Percentiles rank a stretch among this genome's conserved stretches.
Evolutionary conservation across 2,797 vertebrate genomes (phyloP).

Genomic region (Sebastes diploproa): DNA sequence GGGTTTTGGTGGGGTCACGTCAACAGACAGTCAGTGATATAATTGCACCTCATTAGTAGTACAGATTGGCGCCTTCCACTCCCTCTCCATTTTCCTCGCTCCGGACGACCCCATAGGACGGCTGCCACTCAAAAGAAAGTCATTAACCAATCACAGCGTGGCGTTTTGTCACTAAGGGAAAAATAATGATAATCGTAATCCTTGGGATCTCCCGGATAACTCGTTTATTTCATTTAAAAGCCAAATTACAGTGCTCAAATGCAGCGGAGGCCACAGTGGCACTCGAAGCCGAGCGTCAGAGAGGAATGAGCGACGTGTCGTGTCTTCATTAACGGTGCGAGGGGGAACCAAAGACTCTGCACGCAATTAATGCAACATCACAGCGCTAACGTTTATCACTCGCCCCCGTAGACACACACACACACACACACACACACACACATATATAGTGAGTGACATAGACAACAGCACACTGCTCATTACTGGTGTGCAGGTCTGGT

Average conservation of each 20-base stretch:
- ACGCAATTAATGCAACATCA: conserved; percentile 83
- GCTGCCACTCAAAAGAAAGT: conserved; percentile 75
- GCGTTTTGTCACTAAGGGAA: conserved; percentile 69
- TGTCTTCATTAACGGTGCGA: conserved; percentile 75
- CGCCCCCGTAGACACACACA: conserved; percentile 49
- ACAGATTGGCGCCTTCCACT: conserved; percentile 69
- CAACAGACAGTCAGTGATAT: conserved; percentile 68
- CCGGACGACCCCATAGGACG: conserved; percentile 74
- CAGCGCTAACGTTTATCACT: conserved; percentile 76
- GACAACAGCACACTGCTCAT: conserved; percentile 75
- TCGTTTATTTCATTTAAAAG: conserved; percentile 81
- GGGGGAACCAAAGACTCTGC: conserved; percentile 75
- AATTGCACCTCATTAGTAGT: conserved; percentile 73
- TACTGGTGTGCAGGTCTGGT: conserved; percentile 70
- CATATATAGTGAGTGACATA: conserved; percentile 43
- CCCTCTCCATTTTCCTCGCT: conserved; percentile 64
- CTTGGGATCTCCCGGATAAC: conserved; percentile 74
- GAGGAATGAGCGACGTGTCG: conserved; percentile 62
- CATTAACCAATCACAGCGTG: conserved; percentile 81
- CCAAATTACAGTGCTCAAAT: conserved; percentile 74
- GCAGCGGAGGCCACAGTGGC: conserved; percentile 68
- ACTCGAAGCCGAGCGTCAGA: conserved; percentile 60
- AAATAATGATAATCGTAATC: conserved; percentile 79
- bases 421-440: conserved; percentile 39
- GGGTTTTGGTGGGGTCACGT: conserved; percentile 59